Base-by-base conservation (phyloP, 2,797 vertebrate species). In the Crypturellus tataupa region DNA sequence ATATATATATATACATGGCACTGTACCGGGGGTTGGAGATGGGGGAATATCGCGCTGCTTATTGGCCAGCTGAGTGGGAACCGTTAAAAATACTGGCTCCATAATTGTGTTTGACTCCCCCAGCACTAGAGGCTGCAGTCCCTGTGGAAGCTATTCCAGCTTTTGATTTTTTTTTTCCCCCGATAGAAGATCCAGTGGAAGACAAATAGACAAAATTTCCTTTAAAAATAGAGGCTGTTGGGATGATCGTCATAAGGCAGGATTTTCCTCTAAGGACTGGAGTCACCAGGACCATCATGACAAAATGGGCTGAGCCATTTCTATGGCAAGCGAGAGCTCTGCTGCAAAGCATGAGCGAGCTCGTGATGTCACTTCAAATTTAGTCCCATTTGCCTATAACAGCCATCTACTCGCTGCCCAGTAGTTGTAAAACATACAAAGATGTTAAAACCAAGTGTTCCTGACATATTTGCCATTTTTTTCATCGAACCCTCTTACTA, bases 21-120 rank as follows among this genome's bases (percentile, higher is more conserved):
- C 82, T 94, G 94, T 96, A 83, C 89, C 84, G 90, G 79, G 86
- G 58, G 79, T 58, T 94, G 85, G 87, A 92, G 83, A 84, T 0
- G 2, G 79, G 84, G 93, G 68, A 94, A 95, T 85, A 94, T 85
- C 91, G 73, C 80, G 89, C 65, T 89, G 79, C 94, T 96, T 92
- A 94, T 81, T 94, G 92, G 94, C 91, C 71, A 86, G 91, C 87
- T 71, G 89, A 91, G n/a, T 78, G 82, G 91, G 91, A 95, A 27
- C 75, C 3, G 46, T 89, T 95, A 88, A 88, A 96, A 90, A 69
- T 83, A 82, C 83, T 96, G 92, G 88, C 94, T 89, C 67, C 40
- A 37, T 95, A 96, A 96, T 91, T 95, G 93, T 93, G 89, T 94
- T 96, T 93, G 77, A 71, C 31, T 51, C 94, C 77, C 93, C 86